Conservation (phyloP, 2,888 invertebrate genomes). For the Syritta pipiens region DNA sequence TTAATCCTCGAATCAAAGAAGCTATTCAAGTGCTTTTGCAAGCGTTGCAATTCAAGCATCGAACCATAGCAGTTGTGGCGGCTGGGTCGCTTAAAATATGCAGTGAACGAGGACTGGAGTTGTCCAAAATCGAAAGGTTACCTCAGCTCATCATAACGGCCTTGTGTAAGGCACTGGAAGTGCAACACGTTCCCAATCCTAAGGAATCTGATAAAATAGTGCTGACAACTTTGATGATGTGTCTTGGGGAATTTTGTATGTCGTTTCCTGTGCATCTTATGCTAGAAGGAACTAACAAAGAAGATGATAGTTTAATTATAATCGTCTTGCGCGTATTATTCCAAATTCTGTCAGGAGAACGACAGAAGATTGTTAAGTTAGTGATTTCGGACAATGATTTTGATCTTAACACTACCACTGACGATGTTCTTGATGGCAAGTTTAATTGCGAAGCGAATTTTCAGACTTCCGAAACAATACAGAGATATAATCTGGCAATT, state of each 20-base stretch:
- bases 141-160: conserved; percentile 77
- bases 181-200: conserved; percentile 77
- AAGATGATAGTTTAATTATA: conserved; percentile 81
- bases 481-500: conserved; percentile 81
- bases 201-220: conserved; percentile 78
- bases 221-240: conserved; percentile 86
- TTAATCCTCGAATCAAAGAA: conserved; percentile 78
- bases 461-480: conserved; percentile 79
- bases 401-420: conserved; percentile 77
- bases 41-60: conserved; percentile 79
- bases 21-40: conserved; percentile 78
- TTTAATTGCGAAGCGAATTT: conserved; percentile 75
- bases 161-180: conserved; percentile 78
- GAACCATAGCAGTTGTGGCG: conserved; percentile 78
- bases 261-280: conserved; percentile 86
- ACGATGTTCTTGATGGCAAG: conserved; percentile 77
- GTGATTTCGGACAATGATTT: conserved; percentile 78
- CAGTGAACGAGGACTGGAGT: conserved; percentile 76
- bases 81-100: conserved; percentile 78
- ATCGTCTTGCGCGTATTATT: conserved; percentile 86
- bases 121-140: conserved; percentile 76
- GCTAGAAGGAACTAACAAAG: conserved; percentile 78
- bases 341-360: conserved; percentile 76
- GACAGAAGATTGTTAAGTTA: conserved; percentile 75
- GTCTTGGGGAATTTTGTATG: conserved; percentile 97